Evolutionary conservation across 2,888 invertebrate species (phyloP), one percentile per base, ranked within the genome.

Genomic region (Lepidocyrtoides sp.): DNA sequence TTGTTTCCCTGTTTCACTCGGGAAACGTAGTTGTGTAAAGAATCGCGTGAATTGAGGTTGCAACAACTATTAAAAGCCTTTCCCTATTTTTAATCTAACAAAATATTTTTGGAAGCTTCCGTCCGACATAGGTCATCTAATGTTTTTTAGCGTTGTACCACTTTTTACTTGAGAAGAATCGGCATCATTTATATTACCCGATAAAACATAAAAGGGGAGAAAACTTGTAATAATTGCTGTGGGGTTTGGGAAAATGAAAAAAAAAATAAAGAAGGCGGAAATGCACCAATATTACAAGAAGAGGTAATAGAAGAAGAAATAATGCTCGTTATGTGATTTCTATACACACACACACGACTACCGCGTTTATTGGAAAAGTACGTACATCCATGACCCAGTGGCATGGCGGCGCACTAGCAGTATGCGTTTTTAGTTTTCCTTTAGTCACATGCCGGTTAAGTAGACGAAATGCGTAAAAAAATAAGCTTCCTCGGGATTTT

Each of bases 31-130:
- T n/a, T n/a, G n/a, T 26, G 85, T 90, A 90, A 90, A 90, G 77
- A 17, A 60, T 66, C 26, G 63, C 63, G 77, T 60, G 89, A 89
- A 90, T 89, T 69, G 90, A 41, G 75, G 81, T 81, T 90, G 84
- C 89, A 90, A 57, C 26, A 36, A 44, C 82, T 89, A 89, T 83
- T 89, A 89, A 90, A 79, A 90, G 85, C 79, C 69, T 66, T 90
- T 85, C 81, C 79, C 81, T 81, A 57, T 26, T 83, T 63, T 63
- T 81, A 79, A 90, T 85, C 32, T 82, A 89, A 81, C 51, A 48
- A 20, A 41, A 14, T 32, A 36, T 54, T 0, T 36, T 1, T 7
- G 48, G 4, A 36, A 44, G 48, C n/a, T 75, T 54, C 17, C 51
- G 17, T 54, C 17, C 51, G 17, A 29, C 48, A 51, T 77, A 54